These are phyloP conservation scores for Tetrax tetrax DNA, from an alignment of 2,113 vertebrate genomes.

Conservation along the genomic window DNA sequence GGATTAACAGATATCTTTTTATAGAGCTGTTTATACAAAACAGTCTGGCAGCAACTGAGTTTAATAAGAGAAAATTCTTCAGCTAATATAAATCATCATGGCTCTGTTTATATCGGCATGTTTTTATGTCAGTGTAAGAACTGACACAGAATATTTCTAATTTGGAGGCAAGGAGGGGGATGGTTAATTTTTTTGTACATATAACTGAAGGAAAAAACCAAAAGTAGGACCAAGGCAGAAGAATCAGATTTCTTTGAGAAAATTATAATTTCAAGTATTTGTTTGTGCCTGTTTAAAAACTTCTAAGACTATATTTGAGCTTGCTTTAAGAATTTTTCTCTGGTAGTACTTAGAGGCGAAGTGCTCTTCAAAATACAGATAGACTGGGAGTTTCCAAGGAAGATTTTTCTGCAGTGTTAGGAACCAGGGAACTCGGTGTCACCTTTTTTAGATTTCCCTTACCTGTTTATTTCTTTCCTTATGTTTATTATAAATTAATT, in stretches of 20 bases:
- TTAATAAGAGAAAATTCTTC: background rate
- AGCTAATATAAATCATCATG: background rate
- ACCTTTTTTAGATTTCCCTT: background rate
- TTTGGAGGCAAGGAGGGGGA: too few species aligned
- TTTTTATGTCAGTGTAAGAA: background rate
- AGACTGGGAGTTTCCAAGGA: background rate
- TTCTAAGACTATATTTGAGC: background rate
- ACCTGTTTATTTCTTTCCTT: background rate
- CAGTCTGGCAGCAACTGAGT: background rate
- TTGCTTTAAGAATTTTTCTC: background rate
- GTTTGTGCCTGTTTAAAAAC: background rate
- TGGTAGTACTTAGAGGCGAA: background rate
- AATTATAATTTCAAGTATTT: background rate
- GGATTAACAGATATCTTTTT: background rate
- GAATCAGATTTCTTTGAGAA: background rate
- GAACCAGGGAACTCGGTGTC: background rate
- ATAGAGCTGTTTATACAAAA: constrained; percentile 19
- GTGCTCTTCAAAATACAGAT: background rate
- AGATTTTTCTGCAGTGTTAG: background rate
- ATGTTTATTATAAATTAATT: background rate
- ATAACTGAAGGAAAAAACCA: background rate
- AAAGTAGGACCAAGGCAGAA: background rate
- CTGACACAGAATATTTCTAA: background rate
- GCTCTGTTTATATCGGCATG: background rate
- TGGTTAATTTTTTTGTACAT: background rate